Conservation (phyloP, 1,140 invertebrate species). For the Proales similis region DNA sequence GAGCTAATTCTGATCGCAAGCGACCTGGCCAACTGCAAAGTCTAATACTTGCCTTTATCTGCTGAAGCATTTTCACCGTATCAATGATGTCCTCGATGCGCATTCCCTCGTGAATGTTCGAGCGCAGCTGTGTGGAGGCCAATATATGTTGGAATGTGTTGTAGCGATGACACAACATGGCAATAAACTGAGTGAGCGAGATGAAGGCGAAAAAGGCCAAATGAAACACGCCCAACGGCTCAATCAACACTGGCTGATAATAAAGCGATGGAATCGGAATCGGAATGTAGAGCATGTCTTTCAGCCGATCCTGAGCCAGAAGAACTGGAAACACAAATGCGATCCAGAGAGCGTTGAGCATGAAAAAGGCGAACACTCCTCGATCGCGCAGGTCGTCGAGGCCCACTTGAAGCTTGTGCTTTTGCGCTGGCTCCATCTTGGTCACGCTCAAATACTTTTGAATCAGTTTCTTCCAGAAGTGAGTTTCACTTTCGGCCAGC, state of each 20-base stretch:
- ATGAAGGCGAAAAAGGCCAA: slow-evolving; percentile 95
- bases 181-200: slow-evolving; percentile 87
- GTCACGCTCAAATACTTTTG: slow-evolving; percentile 90
- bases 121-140: slow-evolving; percentile 86
- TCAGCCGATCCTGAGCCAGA: slow-evolving; percentile 43
- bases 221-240: slow-evolving; percentile 95
- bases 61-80: slow-evolving; percentile 40
- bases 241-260: slow-evolving; percentile 50
- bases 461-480: slow-evolving; percentile 87
- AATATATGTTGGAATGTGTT: slow-evolving; percentile 94
- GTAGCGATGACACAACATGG: slow-evolving; percentile 98
- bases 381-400: slow-evolving; percentile 73
- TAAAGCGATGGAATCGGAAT: slow-evolving; percentile 37
- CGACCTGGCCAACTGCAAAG: no score
- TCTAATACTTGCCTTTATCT: slow-evolving; percentile 39
- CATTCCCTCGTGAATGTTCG: slow-evolving; percentile 44
- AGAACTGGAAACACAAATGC: slow-evolving; percentile 89
- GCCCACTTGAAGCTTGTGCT: slow-evolving; percentile 69
- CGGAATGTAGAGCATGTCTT: slow-evolving; percentile 44
- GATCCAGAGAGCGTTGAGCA: slow-evolving; percentile 95
- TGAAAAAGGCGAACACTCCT: slow-evolving; percentile 90
- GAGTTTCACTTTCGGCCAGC: slow-evolving; percentile 70
- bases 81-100: slow-evolving; percentile 41
- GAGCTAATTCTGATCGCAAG: no score
- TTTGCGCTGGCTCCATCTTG: slow-evolving; percentile 79